phyloP scores from a whole-genome alignment of 2,113 vertebrate species.

The Sinosuthora webbiana region DNA sequence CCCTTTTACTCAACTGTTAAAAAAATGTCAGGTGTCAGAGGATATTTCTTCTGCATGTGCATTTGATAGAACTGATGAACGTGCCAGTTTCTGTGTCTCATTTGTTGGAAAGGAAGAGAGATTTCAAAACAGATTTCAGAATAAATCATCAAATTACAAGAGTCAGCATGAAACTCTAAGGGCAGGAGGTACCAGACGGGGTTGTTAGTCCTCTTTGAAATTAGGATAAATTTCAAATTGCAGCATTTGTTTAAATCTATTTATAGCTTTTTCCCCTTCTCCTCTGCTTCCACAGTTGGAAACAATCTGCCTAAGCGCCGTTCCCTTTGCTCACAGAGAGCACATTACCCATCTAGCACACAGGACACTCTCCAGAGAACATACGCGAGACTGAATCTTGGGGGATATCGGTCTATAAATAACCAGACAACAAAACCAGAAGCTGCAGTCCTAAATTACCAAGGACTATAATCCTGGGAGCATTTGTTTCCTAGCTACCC shows the following conservation, averaged over 20 bases:
- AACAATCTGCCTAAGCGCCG: neutral
- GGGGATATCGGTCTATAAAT: neutral
- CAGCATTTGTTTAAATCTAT: neutral
- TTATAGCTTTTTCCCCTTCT: neutral
- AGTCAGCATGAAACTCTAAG: conserved; percentile 13
- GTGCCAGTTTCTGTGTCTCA: neutral
- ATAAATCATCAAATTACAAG: neutral
- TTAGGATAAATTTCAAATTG: neutral
- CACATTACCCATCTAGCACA: neutral
- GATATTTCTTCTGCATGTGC: neutral
- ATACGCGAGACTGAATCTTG: neutral
- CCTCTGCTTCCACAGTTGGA: neutral
- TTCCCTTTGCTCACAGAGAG: neutral
- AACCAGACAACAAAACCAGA: conserved; percentile 6
- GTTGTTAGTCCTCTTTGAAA: neutral
- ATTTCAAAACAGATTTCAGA: conserved; percentile 48
- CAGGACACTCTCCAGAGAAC: neutral
- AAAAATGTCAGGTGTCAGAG: neutral
- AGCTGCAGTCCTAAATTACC: conserved; percentile 16
- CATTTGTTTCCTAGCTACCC: conserved; percentile 50
- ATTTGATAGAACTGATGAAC: neutral
- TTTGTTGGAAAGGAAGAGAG: conserved; percentile 3
- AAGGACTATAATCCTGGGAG: conserved; percentile 26
- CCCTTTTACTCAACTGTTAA: neutral
- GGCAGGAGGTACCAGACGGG: neutral